Percentiles rank a stretch among this genome's conserved stretches.
Evolutionary conservation across 1,140 invertebrate genomes (phyloP).

Genomic region (Hypothenemus hampei): DNA sequence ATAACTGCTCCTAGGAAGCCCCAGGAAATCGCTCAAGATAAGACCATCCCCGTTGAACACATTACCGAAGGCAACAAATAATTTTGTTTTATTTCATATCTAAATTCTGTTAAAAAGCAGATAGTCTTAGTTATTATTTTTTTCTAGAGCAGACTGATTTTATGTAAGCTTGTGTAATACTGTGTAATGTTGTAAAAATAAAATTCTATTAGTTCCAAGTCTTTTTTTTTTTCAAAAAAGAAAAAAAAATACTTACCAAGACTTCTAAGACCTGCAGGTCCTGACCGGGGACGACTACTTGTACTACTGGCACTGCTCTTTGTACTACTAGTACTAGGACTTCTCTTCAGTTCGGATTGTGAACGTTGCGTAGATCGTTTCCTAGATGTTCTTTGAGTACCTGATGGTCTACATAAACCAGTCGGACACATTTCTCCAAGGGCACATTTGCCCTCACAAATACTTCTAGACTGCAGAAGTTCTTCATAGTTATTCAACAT

Average conservation of each 20-base stretch:
- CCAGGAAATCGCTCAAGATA: slow-evolving; percentile 43
- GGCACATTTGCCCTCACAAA: slow-evolving; percentile 80
- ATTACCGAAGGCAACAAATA: slow-evolving; percentile 26
- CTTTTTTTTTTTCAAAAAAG: background rate
- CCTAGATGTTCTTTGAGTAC: slow-evolving; percentile 50
- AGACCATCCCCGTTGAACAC: slow-evolving; percentile 45
- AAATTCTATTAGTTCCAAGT: background rate
- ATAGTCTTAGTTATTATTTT: slow-evolving; percentile 1
- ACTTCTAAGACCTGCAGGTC: slow-evolving; percentile 66
- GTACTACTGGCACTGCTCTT: slow-evolving; percentile 56
- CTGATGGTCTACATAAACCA: slow-evolving; percentile 53
- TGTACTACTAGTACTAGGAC: slow-evolving; percentile 50
- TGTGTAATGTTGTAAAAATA: slow-evolving; percentile 2
- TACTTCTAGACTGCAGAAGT: slow-evolving; percentile 66
- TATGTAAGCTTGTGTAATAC: slow-evolving; percentile 11
- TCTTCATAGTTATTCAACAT: slow-evolving; percentile 79
- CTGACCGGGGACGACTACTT: slow-evolving; percentile 60
- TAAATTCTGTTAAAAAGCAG: background rate
- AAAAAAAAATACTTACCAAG: slow-evolving; percentile 51
- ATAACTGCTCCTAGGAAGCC: slow-evolving; percentile 52
- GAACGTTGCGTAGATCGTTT: slow-evolving; percentile 46
- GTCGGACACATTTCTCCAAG: slow-evolving; percentile 80
- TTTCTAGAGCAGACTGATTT: slow-evolving; percentile 4
- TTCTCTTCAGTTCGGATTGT: slow-evolving; percentile 39
- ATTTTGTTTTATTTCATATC: background rate